Percentiles rank a stretch among this genome's conserved stretches.
phyloP scores from a whole-genome alignment of 2,113 vertebrate genomes.

The Paratilapia polleni region DNA sequence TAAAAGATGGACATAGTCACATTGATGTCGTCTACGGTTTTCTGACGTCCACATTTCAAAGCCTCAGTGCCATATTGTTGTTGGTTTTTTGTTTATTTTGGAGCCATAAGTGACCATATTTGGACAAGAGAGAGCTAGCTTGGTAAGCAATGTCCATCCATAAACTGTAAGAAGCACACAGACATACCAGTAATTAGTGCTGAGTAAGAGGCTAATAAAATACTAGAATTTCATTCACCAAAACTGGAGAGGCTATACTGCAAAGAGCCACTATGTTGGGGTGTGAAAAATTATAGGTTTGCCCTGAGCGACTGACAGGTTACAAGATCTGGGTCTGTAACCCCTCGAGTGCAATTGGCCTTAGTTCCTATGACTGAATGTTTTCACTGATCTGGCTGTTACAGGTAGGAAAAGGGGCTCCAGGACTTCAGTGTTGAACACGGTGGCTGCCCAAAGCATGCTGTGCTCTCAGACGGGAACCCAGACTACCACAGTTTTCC shows the following conservation, averaged over 20 bases:
- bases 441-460: no score
- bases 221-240: background rate
- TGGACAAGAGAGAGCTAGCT: background rate
- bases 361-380: no score
- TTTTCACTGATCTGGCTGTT: no score
- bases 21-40: background rate
- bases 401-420: no score
- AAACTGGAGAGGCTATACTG: background rate
- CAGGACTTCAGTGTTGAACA: no score
- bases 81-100: background rate
- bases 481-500: no score
- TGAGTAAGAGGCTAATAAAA: background rate
- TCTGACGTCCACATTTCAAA: background rate
- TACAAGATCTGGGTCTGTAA: no score
- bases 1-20: background rate
- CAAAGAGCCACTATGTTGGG: background rate
- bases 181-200: background rate
- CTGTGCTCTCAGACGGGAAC: no score
- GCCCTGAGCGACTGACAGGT: no score
- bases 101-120: constrained; percentile 3
- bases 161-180: background rate
- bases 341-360: no score
- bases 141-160: background rate
- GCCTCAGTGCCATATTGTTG: background rate
- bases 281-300: no score